Evolutionary conservation across 2,113 vertebrate genomes (phyloP).

Genomic region (Megaceryle maxima): DNA sequence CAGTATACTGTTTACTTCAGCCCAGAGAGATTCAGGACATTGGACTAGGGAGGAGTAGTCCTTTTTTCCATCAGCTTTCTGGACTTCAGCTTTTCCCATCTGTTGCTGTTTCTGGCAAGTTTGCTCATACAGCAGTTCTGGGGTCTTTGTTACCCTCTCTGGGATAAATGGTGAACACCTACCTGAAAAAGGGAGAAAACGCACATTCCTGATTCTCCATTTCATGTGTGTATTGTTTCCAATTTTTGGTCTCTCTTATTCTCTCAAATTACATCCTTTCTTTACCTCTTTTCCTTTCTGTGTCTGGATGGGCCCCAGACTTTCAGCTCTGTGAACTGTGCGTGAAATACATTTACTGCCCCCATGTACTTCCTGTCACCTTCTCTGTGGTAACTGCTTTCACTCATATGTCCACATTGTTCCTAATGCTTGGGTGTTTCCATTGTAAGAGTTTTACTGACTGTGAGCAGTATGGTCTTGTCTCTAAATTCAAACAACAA

Average conservation of each 20-base stretch:
- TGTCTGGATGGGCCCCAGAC: fast-evolving
- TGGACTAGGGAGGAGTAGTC: background rate
- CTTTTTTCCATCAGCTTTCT: background rate
- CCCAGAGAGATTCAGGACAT: background rate
- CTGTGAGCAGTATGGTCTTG: background rate
- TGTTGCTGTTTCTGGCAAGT: background rate
- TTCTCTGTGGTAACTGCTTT: background rate
- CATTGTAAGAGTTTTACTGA: background rate
- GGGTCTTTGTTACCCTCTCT: background rate
- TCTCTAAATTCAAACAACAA: slow-evolving; percentile 1
- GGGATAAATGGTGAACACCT: background rate
- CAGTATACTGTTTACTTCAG: background rate
- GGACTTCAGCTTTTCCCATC: background rate
- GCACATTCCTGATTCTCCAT: background rate
- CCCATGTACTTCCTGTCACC: background rate
- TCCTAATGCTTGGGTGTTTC: background rate
- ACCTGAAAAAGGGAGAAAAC: background rate
- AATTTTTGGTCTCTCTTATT: background rate
- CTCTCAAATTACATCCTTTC: background rate
- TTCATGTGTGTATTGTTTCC: background rate
- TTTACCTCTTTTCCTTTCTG: background rate
- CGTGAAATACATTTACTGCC: background rate
- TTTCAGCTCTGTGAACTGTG: background rate
- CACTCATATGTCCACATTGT: background rate
- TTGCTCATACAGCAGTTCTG: background rate